phyloP scores from a whole-genome alignment of 2,113 vertebrate genomes.

The Cephalophus harveyi region DNA sequence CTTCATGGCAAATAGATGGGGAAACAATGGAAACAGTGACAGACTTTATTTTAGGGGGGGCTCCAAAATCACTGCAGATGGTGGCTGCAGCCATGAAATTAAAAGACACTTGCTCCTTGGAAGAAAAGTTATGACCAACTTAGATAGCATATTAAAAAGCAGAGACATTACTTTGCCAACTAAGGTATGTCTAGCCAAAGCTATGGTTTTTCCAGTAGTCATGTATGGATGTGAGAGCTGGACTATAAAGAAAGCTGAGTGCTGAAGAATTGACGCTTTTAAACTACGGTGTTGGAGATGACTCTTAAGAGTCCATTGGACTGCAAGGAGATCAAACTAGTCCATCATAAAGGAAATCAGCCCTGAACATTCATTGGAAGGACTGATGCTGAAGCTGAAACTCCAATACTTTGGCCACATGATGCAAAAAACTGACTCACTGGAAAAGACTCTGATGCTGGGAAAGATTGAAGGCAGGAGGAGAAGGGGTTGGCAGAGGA shows the following conservation, averaged over 20 bases:
- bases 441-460: not conserved
- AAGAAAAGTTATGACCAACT: not conserved
- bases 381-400: not conserved
- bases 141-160: not conserved
- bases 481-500: not conserved
- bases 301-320: not conserved
- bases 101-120: not conserved
- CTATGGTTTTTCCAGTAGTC: not conserved
- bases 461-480: not conserved
- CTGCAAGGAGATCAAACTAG: not conserved
- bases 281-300: not conserved
- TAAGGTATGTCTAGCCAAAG: not conserved
- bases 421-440: not conserved
- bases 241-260: not conserved
- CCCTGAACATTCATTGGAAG: not conserved
- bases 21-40: not conserved
- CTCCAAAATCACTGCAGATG: not conserved
- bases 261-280: not conserved
- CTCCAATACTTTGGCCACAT: not conserved
- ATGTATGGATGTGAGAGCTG: not conserved
- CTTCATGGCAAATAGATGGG: not conserved
- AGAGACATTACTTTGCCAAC: not conserved
- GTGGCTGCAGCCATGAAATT: not conserved
- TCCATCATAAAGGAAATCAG: not conserved
- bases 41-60: not conserved